Evolutionary conservation across 2,888 invertebrate genomes (phyloP).

Genomic region (Lasioglossum zephyrum): DNA sequence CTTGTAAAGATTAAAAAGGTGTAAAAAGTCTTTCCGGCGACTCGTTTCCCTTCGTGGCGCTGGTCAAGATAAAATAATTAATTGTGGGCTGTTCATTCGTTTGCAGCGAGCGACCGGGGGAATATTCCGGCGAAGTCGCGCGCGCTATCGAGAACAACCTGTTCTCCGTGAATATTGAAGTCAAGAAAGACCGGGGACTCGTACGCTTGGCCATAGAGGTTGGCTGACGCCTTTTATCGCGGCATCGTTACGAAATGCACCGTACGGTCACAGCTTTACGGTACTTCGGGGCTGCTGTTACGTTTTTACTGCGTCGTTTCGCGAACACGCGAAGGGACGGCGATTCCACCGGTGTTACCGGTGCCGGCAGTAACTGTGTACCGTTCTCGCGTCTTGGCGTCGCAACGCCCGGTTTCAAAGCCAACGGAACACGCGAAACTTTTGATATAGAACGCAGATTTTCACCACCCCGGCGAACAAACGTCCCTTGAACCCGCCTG

Average conservation of each 20-base stretch:
- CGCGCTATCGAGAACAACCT: conserved; percentile 43
- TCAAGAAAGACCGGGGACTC: conserved; percentile 23
- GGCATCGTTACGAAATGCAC: conserved; percentile 81
- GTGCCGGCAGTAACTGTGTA: conserved; percentile 62
- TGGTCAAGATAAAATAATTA: conserved; percentile 23
- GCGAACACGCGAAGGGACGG: conserved; percentile 73
- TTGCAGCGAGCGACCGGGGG: neutral
- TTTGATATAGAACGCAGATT: conserved; percentile 24
- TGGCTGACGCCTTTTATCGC: conserved; percentile 71
- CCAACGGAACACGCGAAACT: conserved; percentile 20
- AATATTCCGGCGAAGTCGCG: conserved; percentile 21
- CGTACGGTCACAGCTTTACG: conserved; percentile 83
- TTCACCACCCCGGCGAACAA: conserved; percentile 4
- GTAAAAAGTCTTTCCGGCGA: neutral
- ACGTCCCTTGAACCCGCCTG: neutral
- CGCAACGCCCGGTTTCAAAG: conserved; percentile 21
- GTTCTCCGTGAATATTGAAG: conserved; percentile 35
- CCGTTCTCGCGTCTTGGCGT: conserved; percentile 30
- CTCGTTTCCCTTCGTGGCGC: neutral
- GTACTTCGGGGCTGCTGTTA: conserved; percentile 83
- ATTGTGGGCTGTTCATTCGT: neutral
- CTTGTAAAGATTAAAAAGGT: conserved; percentile 1
- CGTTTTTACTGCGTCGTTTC: conserved; percentile 83
- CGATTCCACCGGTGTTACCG: conserved; percentile 76
- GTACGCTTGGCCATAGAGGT: conserved; percentile 34